Percentiles rank a stretch among this genome's conserved stretches.
These are phyloP conservation scores for Phenacoccus solenopsis DNA, from an alignment of 1,140 invertebrate genomes.

Conservation along the genomic window DNA sequence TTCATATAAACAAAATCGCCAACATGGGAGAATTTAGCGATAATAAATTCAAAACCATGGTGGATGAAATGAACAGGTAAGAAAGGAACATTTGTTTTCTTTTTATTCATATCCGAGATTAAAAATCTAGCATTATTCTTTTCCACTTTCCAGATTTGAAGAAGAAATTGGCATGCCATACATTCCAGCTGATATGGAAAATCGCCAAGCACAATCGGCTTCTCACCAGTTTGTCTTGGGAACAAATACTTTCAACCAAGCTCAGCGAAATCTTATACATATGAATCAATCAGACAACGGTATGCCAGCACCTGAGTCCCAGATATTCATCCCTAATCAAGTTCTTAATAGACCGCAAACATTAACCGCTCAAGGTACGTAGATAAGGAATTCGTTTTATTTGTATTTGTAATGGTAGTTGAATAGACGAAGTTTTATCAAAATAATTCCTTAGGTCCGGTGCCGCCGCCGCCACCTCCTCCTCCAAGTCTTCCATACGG, in stretches of 20 bases:
- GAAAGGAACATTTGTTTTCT: neutral
- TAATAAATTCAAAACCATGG: slow-evolving; percentile 28
- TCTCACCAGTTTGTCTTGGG: neutral
- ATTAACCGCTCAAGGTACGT: neutral
- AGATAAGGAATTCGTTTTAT: neutral
- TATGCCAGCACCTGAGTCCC: neutral
- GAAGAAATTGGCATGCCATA: slow-evolving; percentile 29
- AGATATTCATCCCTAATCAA: neutral
- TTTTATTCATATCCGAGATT: neutral
- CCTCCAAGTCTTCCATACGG: neutral
- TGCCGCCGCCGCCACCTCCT: neutral
- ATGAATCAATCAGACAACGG: neutral
- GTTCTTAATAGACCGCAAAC: slow-evolving; percentile 19
- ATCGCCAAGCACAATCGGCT: neutral
- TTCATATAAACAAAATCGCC: too few species aligned
- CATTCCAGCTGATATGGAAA: neutral
- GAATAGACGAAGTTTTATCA: neutral
- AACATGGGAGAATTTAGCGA: neutral
- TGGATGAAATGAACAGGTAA: slow-evolving; percentile 30
- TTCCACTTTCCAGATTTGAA: slow-evolving; percentile 27
- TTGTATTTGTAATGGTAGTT: too few species aligned
- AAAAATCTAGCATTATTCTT: neutral
- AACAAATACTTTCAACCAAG: neutral
- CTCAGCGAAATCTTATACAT: neutral
- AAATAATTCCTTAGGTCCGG: neutral